phyloP scores from a whole-genome alignment of 1,140 invertebrate genomes.

The Maniola jurtina region DNA sequence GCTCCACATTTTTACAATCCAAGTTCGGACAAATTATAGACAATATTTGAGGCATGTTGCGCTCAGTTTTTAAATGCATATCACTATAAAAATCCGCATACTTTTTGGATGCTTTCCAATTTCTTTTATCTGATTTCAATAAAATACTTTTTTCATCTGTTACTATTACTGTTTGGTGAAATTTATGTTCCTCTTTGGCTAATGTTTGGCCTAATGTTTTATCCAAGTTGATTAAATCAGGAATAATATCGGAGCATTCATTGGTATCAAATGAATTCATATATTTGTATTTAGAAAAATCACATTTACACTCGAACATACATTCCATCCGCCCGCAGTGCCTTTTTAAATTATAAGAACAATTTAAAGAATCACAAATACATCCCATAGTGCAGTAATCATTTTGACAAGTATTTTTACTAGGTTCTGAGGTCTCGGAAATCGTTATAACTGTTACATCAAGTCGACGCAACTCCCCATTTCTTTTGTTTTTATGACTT shows the following conservation, averaged over 20 bases:
- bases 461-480: conserved; percentile 57
- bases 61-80: conserved; percentile 46
- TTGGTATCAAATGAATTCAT: conserved; percentile 35
- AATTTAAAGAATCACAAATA: conserved; percentile 58
- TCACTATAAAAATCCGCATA: conserved; percentile 62
- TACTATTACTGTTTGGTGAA: conserved; percentile 67
- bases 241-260: conserved; percentile 43
- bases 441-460: conserved; percentile 66
- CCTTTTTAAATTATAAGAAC: conserved; percentile 47
- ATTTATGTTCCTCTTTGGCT: conserved; percentile 70
- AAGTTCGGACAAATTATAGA: conserved; percentile 45
- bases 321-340: conserved; percentile 63
- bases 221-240: conserved; percentile 52
- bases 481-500: conserved; percentile 56
- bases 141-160: conserved; percentile 62
- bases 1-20: conserved; percentile 56
- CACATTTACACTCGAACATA: conserved; percentile 68
- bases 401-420: conserved; percentile 42
- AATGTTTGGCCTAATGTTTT: conserved; percentile 48
- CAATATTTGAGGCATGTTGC: conserved; percentile 33
- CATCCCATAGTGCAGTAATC: conserved; percentile 60
- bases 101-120: conserved; percentile 60
- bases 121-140: conserved; percentile 55
- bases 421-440: conserved; percentile 33
- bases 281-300: conserved; percentile 51